Evolutionary conservation across 2,888 invertebrate species (phyloP).

Genomic region (Acrocera orbiculus): DNA sequence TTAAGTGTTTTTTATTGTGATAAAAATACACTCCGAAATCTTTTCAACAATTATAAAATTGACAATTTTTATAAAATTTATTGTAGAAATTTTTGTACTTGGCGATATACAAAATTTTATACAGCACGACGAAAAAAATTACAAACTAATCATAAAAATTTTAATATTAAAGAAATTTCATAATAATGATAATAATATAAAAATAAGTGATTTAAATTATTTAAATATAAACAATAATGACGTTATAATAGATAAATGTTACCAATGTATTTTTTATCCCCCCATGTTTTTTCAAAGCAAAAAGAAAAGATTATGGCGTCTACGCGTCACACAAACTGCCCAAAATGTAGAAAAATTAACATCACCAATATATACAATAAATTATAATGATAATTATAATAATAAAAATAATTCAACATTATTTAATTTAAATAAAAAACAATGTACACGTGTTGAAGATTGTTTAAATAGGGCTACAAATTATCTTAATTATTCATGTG

Average conservation of each 20-base stretch:
- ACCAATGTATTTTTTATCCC: constrained; percentile 32
- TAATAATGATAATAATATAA: constrained; percentile 4
- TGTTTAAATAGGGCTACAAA: too few species aligned
- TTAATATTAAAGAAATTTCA: too few species aligned
- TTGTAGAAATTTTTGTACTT: constrained; percentile 11
- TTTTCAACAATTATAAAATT: too few species aligned
- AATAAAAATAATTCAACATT: too few species aligned
- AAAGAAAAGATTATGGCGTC: constrained; percentile 29
- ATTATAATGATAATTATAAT: too few species aligned
- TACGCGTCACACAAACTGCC: constrained; percentile 23
- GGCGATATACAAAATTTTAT: constrained; percentile 10
- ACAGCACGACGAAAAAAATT: constrained; percentile 7
- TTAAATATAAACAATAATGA: constrained; percentile 24
- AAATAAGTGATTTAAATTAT: constrained; percentile 3
- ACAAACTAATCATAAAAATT: constrained; percentile 5
- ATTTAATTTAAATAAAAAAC: too few species aligned
- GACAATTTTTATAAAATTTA: constrained; percentile 10
- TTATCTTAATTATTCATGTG: too few species aligned
- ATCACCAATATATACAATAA: too few species aligned
- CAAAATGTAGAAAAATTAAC: too few species aligned
- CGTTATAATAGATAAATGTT: constrained; percentile 32
- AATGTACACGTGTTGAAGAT: too few species aligned
- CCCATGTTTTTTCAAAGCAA: constrained; percentile 31
- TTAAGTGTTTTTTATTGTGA: too few species aligned
- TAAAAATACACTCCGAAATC: too few species aligned